phyloP scores from a whole-genome alignment of 1,140 invertebrate species.

The Varroa destructor region DNA sequence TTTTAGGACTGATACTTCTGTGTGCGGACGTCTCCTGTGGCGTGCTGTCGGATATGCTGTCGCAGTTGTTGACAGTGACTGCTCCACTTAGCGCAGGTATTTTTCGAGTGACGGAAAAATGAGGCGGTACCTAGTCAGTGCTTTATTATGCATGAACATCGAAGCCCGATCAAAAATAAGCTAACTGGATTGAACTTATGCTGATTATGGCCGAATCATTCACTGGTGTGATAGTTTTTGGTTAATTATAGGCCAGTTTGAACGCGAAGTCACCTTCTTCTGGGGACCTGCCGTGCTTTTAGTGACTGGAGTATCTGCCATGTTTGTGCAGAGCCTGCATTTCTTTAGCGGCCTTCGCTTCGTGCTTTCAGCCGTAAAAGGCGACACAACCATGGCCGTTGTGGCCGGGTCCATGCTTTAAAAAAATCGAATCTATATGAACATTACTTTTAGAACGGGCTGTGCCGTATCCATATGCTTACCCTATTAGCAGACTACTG shows the following conservation, averaged over 20 bases:
- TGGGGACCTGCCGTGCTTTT: background rate
- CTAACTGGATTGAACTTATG: background rate
- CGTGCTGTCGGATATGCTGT: slow-evolving; percentile 12
- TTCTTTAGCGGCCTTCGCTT: background rate
- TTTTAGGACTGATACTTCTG: background rate
- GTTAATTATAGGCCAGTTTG: background rate
- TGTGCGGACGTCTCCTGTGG: background rate
- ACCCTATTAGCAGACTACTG: background rate
- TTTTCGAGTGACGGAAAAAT: slow-evolving; percentile 1
- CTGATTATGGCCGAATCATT: slow-evolving; percentile 15
- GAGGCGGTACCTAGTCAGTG: slow-evolving; percentile 1
- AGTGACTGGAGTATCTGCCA: background rate
- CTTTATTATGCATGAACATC: background rate
- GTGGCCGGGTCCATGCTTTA: background rate
- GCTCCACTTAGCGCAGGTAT: background rate
- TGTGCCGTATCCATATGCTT: slow-evolving; percentile 14
- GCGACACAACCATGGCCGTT: background rate
- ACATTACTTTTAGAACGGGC: slow-evolving; percentile 7
- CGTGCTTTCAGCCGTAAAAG: background rate
- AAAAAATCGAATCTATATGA: slow-evolving; percentile 17
- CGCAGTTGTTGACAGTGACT: background rate
- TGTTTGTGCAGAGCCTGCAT: background rate
- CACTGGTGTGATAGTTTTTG: background rate
- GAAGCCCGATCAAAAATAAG: background rate
- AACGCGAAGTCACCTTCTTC: background rate